phyloP scores from a whole-genome alignment of 2,888 invertebrate genomes.

The Aleiodes alternator region DNA sequence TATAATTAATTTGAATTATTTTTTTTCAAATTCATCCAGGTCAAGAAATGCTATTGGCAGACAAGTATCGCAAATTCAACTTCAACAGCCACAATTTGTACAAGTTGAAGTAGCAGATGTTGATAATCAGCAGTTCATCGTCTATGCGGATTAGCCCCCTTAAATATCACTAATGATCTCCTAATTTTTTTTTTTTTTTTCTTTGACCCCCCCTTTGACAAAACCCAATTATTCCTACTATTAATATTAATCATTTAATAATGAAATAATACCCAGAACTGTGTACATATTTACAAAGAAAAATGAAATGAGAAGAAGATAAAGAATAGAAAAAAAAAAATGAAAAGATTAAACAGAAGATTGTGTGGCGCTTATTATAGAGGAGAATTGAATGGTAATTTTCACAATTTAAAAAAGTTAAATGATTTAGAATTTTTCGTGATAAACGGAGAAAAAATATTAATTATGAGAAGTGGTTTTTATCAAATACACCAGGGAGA shows the following conservation, averaged over 20 bases:
- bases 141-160: slow-evolving; percentile 85
- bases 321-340: too few species aligned
- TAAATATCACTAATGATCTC: slow-evolving; percentile 65
- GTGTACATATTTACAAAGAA: slow-evolving; percentile 74
- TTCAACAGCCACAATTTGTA: slow-evolving; percentile 82
- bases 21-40: slow-evolving; percentile 71
- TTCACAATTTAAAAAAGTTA: slow-evolving; percentile 31
- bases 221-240: slow-evolving; percentile 65
- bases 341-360: slow-evolving; percentile 43
- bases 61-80: slow-evolving; percentile 78
- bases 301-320: slow-evolving; percentile 45
- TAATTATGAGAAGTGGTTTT: slow-evolving; percentile 31
- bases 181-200: slow-evolving; percentile 47
- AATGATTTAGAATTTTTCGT: slow-evolving; percentile 33
- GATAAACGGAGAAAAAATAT: slow-evolving; percentile 30
- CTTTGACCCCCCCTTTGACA: slow-evolving; percentile 52
- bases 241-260: slow-evolving; percentile 71
- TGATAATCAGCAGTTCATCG: slow-evolving; percentile 88
- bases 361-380: slow-evolving; percentile 14
- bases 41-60: slow-evolving; percentile 80
- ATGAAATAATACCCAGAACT: slow-evolving; percentile 71
- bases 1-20: slow-evolving; percentile 45
- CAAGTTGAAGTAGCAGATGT: slow-evolving; percentile 85
- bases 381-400: slow-evolving; percentile 20
- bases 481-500: slow-evolving; percentile 51